Percentiles rank a stretch among this genome's conserved stretches.
These are phyloP conservation scores for Trinectes maculatus DNA, from an alignment of 2,113 vertebrate genomes.

Conservation along the genomic window DNA sequence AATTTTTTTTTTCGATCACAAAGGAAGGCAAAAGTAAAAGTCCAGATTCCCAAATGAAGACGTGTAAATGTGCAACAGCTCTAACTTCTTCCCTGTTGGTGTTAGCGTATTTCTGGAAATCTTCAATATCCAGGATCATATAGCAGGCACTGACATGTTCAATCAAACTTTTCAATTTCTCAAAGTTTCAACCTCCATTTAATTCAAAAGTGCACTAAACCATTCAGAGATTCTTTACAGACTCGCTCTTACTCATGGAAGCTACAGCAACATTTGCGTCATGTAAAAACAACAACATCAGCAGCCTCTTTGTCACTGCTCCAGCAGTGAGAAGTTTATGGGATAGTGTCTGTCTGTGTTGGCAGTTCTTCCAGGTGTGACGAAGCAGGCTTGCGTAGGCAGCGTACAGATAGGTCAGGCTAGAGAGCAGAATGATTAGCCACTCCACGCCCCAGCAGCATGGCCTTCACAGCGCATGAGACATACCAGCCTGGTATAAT, in stretches of 20 bases:
- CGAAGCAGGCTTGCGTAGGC: slow-evolving; percentile 43
- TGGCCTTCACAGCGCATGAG: slow-evolving; percentile 48
- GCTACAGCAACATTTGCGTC: slow-evolving; percentile 16
- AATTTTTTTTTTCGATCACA: too few species aligned
- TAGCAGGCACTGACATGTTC: too few species aligned
- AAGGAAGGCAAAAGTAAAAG: background rate
- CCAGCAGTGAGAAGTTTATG: slow-evolving; percentile 11
- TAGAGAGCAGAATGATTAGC: slow-evolving; percentile 69
- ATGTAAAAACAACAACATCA: slow-evolving; percentile 22
- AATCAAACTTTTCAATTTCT: too few species aligned
- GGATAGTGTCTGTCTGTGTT: background rate
- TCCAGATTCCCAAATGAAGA: background rate
- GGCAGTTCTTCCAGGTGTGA: slow-evolving; percentile 28
- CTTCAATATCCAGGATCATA: too few species aligned
- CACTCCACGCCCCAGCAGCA: slow-evolving; percentile 53
- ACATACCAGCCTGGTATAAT: slow-evolving; percentile 64
- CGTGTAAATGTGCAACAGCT: background rate
- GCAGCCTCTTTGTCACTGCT: slow-evolving; percentile 27
- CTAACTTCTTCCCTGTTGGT: too few species aligned
- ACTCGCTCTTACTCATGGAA: background rate
- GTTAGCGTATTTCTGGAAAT: background rate
- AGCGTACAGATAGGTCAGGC: slow-evolving; percentile 41
- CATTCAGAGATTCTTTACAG: background rate
- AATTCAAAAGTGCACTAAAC: background rate
- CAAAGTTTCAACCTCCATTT: too few species aligned